Base-by-base conservation (phyloP, 2,888 invertebrate genomes). In the Spisula subtruncata region DNA sequence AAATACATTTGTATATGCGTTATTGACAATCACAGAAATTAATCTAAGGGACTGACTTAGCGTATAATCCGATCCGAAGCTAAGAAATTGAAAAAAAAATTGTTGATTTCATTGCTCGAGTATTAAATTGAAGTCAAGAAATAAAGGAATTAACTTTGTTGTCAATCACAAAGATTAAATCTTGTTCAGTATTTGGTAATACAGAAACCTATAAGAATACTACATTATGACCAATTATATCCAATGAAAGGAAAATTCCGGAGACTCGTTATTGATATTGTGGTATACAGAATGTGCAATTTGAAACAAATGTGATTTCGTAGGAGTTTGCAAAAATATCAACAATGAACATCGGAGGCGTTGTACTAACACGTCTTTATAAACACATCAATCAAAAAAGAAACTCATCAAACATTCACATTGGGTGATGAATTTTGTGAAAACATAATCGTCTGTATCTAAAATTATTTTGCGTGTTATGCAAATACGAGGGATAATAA, bases 151-250 rank as follows among this genome's bases (percentile, higher is more conserved):
- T 60, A 60, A 60, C 60, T n/a, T 18, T 60, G 48, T n/a, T 60
- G 60, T 60, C 60, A 60, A 60, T 20, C 60, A n/a, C 5, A 20
- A 60, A 60, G 60, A 60, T 60, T 60, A n/a, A 60, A 60, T 60
- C 60, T 60, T 18, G n/a, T 60, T n/a, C 60, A 60, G n/a, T 60
- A 60, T 60, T 60, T 10, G 60, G 60, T 60, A 60, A 60, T 60
- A 1, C n/a, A n/a, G n/a, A 60, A 20, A 5, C 6, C n/a, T 60
- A n/a, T 4, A 60, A 6, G n/a, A 60, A 60, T 60, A n/a, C 60
- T n/a, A 60, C 18, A n/a, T 20, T 60, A 20, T 20, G 1, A n/a
- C 2, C 60, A 60, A 60, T 60, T 60, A 60, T 60, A 60, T 60
- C 18, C 18, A 60, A 60, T 60, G 12, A 60, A 60, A n/a, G 60